These are phyloP conservation scores for Melanotaenia nigrans DNA, from an alignment of 2,797 vertebrate genomes.

Conservation along the genomic window DNA sequence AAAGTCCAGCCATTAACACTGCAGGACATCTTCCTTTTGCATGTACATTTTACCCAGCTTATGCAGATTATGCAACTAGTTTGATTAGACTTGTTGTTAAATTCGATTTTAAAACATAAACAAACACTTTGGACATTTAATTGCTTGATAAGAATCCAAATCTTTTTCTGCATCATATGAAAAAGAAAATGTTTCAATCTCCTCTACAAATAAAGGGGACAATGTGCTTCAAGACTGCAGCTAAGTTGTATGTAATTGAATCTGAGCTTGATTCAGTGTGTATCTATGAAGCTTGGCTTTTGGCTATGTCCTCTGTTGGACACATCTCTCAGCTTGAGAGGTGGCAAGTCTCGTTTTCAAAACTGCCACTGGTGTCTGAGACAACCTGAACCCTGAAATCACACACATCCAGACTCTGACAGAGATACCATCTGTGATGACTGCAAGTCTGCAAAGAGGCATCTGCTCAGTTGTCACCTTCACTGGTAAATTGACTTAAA, in stretches of 20 bases:
- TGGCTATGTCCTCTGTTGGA: slow-evolving; percentile 43
- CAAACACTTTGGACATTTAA: slow-evolving; percentile 8
- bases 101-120: slow-evolving; percentile 26
- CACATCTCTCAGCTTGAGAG: slow-evolving; percentile 55
- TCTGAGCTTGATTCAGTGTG: slow-evolving; percentile 26
- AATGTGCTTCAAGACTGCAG: slow-evolving; percentile 17
- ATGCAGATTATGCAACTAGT: slow-evolving; percentile 49
- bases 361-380: slow-evolving; percentile 57
- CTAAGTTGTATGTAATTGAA: slow-evolving; percentile 11
- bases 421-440: slow-evolving; percentile 73
- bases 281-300: slow-evolving; percentile 34
- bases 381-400: slow-evolving; percentile 60
- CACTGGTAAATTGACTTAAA: slow-evolving; percentile 69
- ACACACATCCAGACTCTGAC: slow-evolving; percentile 61
- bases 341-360: slow-evolving; percentile 59
- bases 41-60: slow-evolving; percentile 43
- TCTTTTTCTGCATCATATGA: not conserved
- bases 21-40: slow-evolving; percentile 51
- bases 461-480: slow-evolving; percentile 73
- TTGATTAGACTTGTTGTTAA: slow-evolving; percentile 31
- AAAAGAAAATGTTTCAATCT: slow-evolving; percentile 2
- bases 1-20: slow-evolving; percentile 53
- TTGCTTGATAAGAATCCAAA: slow-evolving; percentile 15
- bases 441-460: slow-evolving; percentile 71
- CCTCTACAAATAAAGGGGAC: not conserved